Percentiles rank a stretch among this genome's conserved stretches.
Conservation (phyloP, 2,888 invertebrate species). For the Aplocera efformata region DNA sequence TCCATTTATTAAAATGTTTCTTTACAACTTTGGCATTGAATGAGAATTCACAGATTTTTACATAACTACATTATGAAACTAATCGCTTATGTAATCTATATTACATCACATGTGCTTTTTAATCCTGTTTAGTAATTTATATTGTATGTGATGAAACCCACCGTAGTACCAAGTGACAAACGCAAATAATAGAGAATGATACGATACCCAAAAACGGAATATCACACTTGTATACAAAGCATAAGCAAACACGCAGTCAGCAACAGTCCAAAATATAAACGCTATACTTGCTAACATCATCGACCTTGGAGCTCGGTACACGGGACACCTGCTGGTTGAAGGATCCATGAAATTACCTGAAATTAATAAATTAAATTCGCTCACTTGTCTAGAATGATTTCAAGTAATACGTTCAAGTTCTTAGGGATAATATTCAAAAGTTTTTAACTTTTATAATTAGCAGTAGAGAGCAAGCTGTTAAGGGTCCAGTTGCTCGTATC, state of each 20-base stretch:
- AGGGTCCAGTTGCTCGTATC: too few relatives aligned
- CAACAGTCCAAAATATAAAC: conserved; percentile 83
- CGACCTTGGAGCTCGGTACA: conserved; percentile 46
- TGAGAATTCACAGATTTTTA: conserved; percentile 48
- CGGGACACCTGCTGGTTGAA: conserved; percentile 43
- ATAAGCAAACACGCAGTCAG: conserved; percentile 74
- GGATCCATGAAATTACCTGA: conserved; percentile 61
- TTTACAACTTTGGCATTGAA: conserved; percentile 38
- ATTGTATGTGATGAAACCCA: conserved; percentile 82
- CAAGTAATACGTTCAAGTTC: too few relatives aligned
- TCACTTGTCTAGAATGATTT: neutral
- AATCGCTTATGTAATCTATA: neutral
- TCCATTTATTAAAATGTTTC: neutral
- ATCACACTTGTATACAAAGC: conserved; percentile 58
- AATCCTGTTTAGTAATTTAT: conserved; percentile 61
- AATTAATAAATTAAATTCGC: conserved; percentile 27
- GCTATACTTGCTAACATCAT: conserved; percentile 61
- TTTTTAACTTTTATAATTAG: too few relatives aligned
- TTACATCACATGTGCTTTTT: conserved; percentile 21
- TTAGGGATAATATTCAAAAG: too few relatives aligned
- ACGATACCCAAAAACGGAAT: conserved; percentile 78
- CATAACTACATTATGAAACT: neutral
- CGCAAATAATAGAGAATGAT: conserved; percentile 76
- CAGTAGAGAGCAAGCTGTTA: too few relatives aligned
- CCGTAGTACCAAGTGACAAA: conserved; percentile 77